These are phyloP conservation scores for Trinectes maculatus DNA, from an alignment of 2,113 vertebrate species.

Conservation along the genomic window DNA sequence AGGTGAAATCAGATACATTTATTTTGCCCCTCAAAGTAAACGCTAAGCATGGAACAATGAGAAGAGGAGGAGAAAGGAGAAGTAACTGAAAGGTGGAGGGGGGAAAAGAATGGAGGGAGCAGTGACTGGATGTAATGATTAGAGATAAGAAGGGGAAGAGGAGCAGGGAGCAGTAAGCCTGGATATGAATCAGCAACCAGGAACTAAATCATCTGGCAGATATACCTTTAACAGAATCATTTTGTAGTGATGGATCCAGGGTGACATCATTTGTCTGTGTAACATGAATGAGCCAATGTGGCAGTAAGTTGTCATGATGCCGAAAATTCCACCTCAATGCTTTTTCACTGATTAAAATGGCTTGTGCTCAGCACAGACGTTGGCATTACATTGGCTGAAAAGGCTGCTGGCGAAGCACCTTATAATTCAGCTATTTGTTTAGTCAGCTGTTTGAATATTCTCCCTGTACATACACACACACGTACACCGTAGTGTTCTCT, in stretches of 20 bases:
- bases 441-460: constrained; percentile 64
- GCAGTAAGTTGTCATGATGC: background rate
- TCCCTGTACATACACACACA: constrained; percentile 12
- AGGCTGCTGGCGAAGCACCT: constrained; percentile 55
- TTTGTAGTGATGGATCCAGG: background rate
- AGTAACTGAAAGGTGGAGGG: background rate
- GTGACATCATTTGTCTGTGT: background rate
- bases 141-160: background rate
- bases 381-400: constrained; percentile 34
- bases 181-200: background rate
- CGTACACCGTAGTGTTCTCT: background rate
- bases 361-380: constrained; percentile 13
- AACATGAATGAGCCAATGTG: background rate
- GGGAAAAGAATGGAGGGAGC: background rate
- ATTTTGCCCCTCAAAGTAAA: background rate
- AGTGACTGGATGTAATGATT: background rate
- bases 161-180: background rate
- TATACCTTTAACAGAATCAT: background rate
- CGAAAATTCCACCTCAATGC: constrained; percentile 4
- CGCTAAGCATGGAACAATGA: background rate
- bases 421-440: constrained; percentile 50
- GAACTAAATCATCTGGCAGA: background rate
- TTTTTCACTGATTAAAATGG: constrained; percentile 34
- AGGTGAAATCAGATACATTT: background rate
- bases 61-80: background rate